Percentiles rank a stretch among this genome's conserved stretches.
Evolutionary conservation across 2,888 invertebrate species (phyloP).

Genomic region (Deroplatys truncata): DNA sequence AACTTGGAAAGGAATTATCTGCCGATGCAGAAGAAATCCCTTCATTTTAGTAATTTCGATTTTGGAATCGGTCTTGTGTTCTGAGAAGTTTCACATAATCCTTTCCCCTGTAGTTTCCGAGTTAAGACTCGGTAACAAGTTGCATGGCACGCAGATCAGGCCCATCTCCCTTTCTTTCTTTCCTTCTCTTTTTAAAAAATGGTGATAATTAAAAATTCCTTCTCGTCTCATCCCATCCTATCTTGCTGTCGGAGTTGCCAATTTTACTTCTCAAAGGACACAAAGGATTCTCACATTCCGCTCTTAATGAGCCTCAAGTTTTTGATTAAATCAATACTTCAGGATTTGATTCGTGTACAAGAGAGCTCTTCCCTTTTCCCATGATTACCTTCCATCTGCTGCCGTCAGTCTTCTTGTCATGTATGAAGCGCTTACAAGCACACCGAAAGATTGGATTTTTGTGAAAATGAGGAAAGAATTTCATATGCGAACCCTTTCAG

Average conservation of each 20-base stretch:
- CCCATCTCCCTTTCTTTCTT: neutral
- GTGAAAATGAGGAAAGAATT: too few relatives aligned
- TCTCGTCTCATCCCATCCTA: neutral
- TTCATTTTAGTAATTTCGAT: neutral
- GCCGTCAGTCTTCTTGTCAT: neutral
- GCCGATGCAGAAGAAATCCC: neutral
- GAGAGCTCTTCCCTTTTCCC: neutral
- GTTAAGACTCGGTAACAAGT: neutral
- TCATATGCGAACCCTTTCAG: too few relatives aligned
- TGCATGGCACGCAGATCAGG: neutral
- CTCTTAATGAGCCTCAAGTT: neutral
- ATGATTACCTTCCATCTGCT: neutral
- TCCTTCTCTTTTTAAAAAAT: neutral
- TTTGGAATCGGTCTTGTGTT: neutral
- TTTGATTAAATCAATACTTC: neutral
- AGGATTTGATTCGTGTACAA: neutral
- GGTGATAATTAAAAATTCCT: neutral
- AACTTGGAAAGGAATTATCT: neutral
- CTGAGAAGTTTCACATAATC: neutral
- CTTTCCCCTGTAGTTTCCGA: neutral
- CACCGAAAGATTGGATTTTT: too few relatives aligned
- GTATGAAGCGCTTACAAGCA: too few relatives aligned
- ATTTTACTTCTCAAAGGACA: neutral
- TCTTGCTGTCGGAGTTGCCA: neutral
- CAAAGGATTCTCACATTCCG: neutral